Percentiles rank a stretch among this genome's conserved stretches.
phyloP scores from a whole-genome alignment of 23 tunicate species.

The Aplidium turbinatum region DNA sequence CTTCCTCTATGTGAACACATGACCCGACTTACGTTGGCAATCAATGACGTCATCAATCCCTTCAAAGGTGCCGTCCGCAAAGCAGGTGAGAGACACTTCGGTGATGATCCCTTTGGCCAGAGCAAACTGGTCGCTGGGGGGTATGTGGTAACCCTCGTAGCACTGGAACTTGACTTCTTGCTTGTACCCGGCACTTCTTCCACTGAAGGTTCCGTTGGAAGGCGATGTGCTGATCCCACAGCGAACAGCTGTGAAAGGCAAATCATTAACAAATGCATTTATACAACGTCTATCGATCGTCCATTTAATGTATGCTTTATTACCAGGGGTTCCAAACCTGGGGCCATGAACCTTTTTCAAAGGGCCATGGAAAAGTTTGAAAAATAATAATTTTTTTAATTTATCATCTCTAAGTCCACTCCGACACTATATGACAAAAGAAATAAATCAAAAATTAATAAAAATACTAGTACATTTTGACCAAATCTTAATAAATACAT shows the following conservation, averaged over 20 bases:
- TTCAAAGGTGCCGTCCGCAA: slow-evolving; percentile 1
- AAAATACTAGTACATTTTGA: too few species aligned
- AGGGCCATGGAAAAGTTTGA: too few species aligned
- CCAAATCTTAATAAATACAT: neutral
- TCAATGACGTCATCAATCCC: neutral
- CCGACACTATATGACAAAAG: too few species aligned
- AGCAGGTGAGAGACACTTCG: neutral
- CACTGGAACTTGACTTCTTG: slow-evolving; percentile 3
- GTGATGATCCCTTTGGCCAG: neutral
- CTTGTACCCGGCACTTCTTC: neutral
- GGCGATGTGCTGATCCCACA: neutral
- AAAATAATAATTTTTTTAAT: too few species aligned
- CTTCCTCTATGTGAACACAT: too few species aligned
- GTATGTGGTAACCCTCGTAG: slow-evolving; percentile 14
- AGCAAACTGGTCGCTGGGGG: neutral
- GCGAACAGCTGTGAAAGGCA: slow-evolving; percentile 4
- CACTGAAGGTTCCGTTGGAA: neutral
- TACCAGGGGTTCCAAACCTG: too few species aligned
- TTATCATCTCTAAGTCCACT: too few species aligned
- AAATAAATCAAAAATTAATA: too few species aligned
- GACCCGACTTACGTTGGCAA: slow-evolving; percentile 22
- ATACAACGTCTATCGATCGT: too few species aligned
- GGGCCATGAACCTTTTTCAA: too few species aligned
- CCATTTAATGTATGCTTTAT: too few species aligned
- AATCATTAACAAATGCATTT: too few species aligned